A percentile compares a stretch with the other conserved stretches of the same genome.
phyloP scores from a whole-genome alignment of 2,113 vertebrate species.

The Talpa occidentalis region DNA sequence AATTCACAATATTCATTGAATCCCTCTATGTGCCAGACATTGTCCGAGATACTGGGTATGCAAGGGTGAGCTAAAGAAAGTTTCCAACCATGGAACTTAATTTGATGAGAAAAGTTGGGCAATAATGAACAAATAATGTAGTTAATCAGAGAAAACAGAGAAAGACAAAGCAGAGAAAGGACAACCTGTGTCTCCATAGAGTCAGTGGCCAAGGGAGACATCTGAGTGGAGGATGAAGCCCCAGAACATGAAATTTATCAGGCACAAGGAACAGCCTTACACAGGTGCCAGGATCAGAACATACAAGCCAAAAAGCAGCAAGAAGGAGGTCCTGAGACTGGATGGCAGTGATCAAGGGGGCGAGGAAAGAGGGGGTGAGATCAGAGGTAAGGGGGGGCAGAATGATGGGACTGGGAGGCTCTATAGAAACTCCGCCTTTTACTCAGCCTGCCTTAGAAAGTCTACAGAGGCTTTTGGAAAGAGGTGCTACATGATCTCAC shows the following conservation, averaged over 20 bases:
- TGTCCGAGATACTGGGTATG: background rate
- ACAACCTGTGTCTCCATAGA: background rate
- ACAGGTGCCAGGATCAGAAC: background rate
- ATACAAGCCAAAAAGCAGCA: background rate
- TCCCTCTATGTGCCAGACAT: background rate
- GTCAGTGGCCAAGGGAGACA: background rate
- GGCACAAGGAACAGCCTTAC: background rate
- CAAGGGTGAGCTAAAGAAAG: background rate
- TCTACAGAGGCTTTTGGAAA: background rate
- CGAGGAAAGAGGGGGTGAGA: background rate
- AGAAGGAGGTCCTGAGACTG: too few relatives aligned
- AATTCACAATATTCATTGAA: background rate
- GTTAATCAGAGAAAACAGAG: background rate
- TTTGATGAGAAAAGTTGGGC: background rate
- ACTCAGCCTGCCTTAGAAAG: background rate
- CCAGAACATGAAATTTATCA: background rate
- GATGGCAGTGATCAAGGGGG: background rate
- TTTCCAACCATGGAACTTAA: background rate
- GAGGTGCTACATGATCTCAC: background rate
- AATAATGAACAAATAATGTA: background rate
- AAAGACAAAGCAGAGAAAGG: background rate
- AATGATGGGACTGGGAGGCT: background rate
- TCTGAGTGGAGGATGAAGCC: background rate
- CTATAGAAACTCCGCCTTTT: background rate
- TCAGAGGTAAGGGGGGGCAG: background rate